Conservation (phyloP, 1,140 invertebrate genomes). For the Trypoxylus dichotomus region DNA sequence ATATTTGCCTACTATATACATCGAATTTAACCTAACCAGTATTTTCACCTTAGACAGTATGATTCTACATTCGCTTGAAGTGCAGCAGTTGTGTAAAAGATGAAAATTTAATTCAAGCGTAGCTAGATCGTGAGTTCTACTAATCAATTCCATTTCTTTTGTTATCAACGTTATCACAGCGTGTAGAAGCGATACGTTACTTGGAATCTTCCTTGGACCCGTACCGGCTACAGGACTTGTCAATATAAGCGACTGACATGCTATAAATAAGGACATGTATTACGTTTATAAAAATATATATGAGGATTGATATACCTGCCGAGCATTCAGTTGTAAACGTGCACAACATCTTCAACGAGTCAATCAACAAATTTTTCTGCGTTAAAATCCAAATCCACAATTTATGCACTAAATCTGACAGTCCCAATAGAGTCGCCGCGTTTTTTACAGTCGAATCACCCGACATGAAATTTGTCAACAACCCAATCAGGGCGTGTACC, state of each 20-base stretch:
- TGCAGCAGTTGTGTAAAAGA: constrained; percentile 56
- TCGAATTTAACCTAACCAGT: background rate
- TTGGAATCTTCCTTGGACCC: constrained; percentile 58
- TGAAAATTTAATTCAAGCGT: constrained; percentile 56
- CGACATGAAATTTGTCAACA: constrained; percentile 59
- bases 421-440: constrained; percentile 50
- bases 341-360: constrained; percentile 57
- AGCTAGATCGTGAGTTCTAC: constrained; percentile 52
- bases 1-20: background rate
- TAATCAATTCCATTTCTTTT: constrained; percentile 57
- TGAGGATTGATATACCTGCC: constrained; percentile 53
- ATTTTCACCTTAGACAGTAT: constrained; percentile 56
- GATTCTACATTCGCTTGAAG: constrained; percentile 57
- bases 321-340: constrained; percentile 58
- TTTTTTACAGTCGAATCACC: constrained; percentile 52
- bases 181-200: constrained; percentile 57
- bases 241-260: constrained; percentile 56
- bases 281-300: too few relatives aligned
- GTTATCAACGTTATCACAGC: constrained; percentile 53
- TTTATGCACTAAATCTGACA: constrained; percentile 60
- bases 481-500: constrained; percentile 53
- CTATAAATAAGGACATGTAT: constrained; percentile 51
- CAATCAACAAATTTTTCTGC: constrained; percentile 52
- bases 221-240: constrained; percentile 58
- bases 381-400: constrained; percentile 59